Evolutionary conservation across 2,113 vertebrate genomes (phyloP), one percentile per base, ranked within the genome.

Genomic region (Corapipo altera): DNA sequence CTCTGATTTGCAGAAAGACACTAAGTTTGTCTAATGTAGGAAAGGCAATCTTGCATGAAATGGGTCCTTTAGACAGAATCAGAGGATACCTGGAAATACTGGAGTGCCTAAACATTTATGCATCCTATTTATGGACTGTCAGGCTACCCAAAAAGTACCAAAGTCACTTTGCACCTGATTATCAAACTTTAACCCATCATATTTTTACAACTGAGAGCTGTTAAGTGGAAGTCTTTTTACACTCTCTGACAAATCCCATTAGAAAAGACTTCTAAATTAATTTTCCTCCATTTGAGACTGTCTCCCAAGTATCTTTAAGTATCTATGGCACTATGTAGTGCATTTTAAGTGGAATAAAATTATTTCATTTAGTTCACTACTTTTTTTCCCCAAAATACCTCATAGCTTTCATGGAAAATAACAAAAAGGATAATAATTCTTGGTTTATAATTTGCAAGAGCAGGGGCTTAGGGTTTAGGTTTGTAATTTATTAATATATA

Each of bases 1-100:
- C 57, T 72, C 33, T 20, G 35, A 88, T 72, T 33, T 81, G 86
- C 12, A 23, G 75, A 90, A 76, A 88, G 70, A n/a, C 19, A 32
- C 15, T n/a, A 77, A 77, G n/a, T 88, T 94, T 95, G 72, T 70
- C 55, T 83, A 64, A 73, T 0, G 1, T 23, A 37, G 39, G 15
- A 80, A 70, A 77, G 10, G 41, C 64, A 93, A 3, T 83, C 85
- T 88, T 66, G 82, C 79, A 35, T 95, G 79, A 92, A 94, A 88
- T 70, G 12, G 13, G 23, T 83, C 32, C 44, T 88, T 75, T 26
- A 87, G 62, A 27, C 15, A 75, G 48, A 66, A 75, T 71, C 33
- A 67, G 39, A 55, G 27, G 11, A 61, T 51, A 39, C 24, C 35
- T 62, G 66, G 27, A 69, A 15, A n/a, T 88, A 39, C 17, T 26